Percentiles rank a stretch among this genome's conserved stretches.
Conservation (phyloP, 2,113 vertebrate species). For the Sinocyclocheilus anshuiensis region DNA sequence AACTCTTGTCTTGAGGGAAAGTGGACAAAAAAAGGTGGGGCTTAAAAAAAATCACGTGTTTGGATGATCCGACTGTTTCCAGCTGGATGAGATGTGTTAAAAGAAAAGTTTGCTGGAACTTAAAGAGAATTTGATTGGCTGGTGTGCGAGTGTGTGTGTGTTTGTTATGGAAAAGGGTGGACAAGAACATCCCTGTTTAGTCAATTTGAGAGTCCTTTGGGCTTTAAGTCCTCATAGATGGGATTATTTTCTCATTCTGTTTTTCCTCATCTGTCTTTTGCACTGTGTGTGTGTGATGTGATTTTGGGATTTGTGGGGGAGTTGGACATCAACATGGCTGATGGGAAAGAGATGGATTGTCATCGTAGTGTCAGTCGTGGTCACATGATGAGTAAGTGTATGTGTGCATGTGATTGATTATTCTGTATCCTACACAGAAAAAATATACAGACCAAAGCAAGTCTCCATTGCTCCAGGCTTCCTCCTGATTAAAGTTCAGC, state of each 20-base stretch:
- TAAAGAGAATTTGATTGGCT: constrained; percentile 14
- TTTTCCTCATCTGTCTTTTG: constrained; percentile 45
- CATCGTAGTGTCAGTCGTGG: constrained; percentile 70
- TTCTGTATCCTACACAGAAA: constrained; percentile 78
- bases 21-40: neutral
- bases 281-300: constrained; percentile 44
- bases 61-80: neutral
- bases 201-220: neutral
- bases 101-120: constrained; percentile 10
- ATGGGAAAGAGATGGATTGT: constrained; percentile 77
- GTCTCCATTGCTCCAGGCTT: constrained; percentile 67
- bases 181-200: constrained; percentile 8
- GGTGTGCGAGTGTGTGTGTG: neutral
- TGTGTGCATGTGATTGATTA: constrained; percentile 77
- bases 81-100: constrained; percentile 4
- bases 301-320: constrained; percentile 50
- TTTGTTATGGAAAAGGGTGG: constrained; percentile 27
- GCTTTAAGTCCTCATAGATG: constrained; percentile 36
- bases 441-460: constrained; percentile 22
- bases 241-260: constrained; percentile 39
- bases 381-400: constrained; percentile 67
- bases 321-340: constrained; percentile 60
- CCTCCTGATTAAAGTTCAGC: constrained; percentile 80
- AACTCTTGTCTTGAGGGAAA: neutral
- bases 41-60: neutral